Conservation (phyloP, 2,888 invertebrate genomes). For the Parasteatoda lunata region DNA sequence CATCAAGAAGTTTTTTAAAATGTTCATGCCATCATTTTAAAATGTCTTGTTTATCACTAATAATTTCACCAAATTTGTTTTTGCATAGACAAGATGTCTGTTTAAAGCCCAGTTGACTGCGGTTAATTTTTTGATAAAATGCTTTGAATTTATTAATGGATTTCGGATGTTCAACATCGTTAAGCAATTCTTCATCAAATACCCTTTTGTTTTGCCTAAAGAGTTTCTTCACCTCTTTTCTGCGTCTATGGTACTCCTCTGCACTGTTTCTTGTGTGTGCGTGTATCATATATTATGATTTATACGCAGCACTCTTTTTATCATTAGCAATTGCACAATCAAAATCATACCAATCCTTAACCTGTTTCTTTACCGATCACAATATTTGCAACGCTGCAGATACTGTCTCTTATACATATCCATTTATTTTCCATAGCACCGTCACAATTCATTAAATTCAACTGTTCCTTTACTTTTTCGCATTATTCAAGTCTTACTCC, state of each 20-base stretch:
- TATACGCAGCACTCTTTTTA: neutral
- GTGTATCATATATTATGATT: neutral
- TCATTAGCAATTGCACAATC: neutral
- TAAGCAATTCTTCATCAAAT: conserved; percentile 3
- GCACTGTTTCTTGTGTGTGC: neutral
- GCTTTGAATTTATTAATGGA: neutral
- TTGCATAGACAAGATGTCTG: neutral
- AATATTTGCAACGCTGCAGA: neutral
- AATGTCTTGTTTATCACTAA: neutral
- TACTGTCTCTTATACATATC: neutral
- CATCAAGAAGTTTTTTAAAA: neutral
- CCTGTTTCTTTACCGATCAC: neutral
- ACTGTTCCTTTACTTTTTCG: neutral
- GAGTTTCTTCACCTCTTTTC: no score
- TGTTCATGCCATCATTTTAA: neutral
- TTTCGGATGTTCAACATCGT: neutral
- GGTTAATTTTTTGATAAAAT: neutral
- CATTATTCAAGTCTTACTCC: neutral
- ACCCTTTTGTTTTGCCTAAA: neutral
- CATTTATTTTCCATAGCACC: neutral
- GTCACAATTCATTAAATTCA: neutral
- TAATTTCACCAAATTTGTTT: neutral
- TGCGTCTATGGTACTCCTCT: neutral
- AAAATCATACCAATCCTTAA: conserved; percentile 5
- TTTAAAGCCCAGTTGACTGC: neutral